Evolutionary conservation across 2,113 vertebrate genomes (phyloP).

Genomic region (Heterocephalus glaber): DNA sequence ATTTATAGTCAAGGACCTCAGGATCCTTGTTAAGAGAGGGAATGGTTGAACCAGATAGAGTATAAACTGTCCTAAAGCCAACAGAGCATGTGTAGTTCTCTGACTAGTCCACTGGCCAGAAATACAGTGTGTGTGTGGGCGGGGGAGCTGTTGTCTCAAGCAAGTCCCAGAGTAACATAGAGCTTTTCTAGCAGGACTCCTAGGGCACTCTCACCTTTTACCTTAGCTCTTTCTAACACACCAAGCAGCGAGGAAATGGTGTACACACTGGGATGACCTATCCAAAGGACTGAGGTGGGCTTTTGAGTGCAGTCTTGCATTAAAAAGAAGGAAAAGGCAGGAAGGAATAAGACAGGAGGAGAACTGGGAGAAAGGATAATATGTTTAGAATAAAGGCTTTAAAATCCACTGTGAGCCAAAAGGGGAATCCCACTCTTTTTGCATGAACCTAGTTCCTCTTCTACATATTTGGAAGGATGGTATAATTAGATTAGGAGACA

Average conservation of each 20-base stretch:
- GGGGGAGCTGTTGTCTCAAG: background rate
- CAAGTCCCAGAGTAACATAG: background rate
- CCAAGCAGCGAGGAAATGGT: background rate
- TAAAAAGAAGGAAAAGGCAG: conserved; percentile 4
- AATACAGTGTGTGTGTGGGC: background rate
- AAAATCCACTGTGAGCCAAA: conserved; percentile 61
- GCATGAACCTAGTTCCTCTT: conserved; percentile 77
- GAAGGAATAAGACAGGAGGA: conserved; percentile 49
- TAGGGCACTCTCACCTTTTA: background rate
- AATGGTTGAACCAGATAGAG: background rate
- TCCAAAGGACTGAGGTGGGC: background rate
- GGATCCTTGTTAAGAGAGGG: background rate
- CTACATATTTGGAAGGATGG: conserved; percentile 66
- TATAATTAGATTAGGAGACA: conserved; percentile 72
- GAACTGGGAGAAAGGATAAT: conserved; percentile 58
- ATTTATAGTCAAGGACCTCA: conserved; percentile 36
- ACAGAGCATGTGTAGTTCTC: background rate
- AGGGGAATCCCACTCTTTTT: conserved; percentile 80
- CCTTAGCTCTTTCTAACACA: background rate
- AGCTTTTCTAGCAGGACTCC: background rate
- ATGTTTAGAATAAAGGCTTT: conserved; percentile 71
- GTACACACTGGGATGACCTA: background rate
- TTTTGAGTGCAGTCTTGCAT: background rate
- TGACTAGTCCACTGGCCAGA: background rate
- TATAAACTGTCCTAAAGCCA: background rate